These are phyloP conservation scores for Chionis minor DNA, from an alignment of 2,113 vertebrate species.

Conservation along the genomic window DNA sequence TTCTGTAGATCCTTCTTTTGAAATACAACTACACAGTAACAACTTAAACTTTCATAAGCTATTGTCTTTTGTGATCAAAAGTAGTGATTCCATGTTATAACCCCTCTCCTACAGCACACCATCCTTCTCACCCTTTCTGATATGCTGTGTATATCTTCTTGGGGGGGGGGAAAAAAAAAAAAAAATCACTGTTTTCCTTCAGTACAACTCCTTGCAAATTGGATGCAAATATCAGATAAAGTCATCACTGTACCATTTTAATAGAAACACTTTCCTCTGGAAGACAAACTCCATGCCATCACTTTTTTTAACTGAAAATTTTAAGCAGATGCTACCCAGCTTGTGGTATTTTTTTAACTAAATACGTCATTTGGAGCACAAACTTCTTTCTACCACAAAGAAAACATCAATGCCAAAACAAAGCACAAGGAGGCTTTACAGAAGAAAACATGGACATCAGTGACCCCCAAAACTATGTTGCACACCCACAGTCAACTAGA, in stretches of 20 bases:
- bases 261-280: background rate
- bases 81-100: accelerated
- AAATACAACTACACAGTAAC: background rate
- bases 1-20: background rate
- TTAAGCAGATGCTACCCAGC: background rate
- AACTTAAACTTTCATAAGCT: background rate
- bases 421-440: background rate
- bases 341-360: background rate
- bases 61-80: background rate
- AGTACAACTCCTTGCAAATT: background rate
- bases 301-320: background rate
- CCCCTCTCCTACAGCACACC: background rate
- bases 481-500: background rate
- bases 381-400: background rate
- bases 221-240: background rate
- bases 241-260: background rate
- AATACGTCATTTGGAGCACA: background rate
- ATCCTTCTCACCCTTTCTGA: background rate
- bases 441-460: background rate
- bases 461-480: background rate
- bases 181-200: background rate
- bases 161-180: background rate
- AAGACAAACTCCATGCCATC: background rate
- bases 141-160: background rate
- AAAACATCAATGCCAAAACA: background rate